These are phyloP conservation scores for Neomicropteryx cornuta DNA, from an alignment of 1,140 invertebrate species.

Conservation along the genomic window DNA sequence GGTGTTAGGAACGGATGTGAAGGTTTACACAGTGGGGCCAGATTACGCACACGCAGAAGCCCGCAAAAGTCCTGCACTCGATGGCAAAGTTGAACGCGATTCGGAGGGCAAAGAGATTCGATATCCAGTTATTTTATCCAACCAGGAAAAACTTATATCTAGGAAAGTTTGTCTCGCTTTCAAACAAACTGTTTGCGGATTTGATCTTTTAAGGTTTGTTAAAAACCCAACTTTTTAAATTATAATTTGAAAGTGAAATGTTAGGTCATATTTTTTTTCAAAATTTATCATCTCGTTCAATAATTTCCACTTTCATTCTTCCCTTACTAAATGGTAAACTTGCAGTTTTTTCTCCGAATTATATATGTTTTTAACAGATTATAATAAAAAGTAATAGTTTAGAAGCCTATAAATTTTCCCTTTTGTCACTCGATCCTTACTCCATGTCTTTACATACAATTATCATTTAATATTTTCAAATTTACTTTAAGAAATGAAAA, in stretches of 20 bases:
- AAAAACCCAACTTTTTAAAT: slow-evolving; percentile 5
- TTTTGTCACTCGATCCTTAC: no score
- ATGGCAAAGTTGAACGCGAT: slow-evolving; percentile 97
- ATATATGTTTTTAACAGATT: no score
- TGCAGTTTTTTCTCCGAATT: no score
- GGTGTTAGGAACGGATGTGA: slow-evolving; percentile 47
- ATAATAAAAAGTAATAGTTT: no score
- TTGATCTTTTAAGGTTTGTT: slow-evolving; percentile 87
- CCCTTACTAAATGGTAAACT: no score
- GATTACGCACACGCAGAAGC: slow-evolving; percentile 99
- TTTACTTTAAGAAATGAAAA: no score
- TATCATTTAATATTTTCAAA: background rate
- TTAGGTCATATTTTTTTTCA: slow-evolving; percentile 3
- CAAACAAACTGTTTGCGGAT: slow-evolving; percentile 99
- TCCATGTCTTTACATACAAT: no score
- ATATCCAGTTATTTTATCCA: slow-evolving; percentile 95
- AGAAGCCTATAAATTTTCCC: no score
- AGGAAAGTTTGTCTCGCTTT: slow-evolving; percentile 96
- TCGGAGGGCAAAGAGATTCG: slow-evolving; percentile 97
- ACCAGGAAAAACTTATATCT: slow-evolving; percentile 98
- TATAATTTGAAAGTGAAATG: slow-evolving; percentile 1
- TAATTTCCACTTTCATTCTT: no score
- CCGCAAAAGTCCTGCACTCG: slow-evolving; percentile 92
- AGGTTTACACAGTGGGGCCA: slow-evolving; percentile 64
- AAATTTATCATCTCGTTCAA: slow-evolving; percentile 4